Evolutionary conservation across 2,888 invertebrate species (phyloP).

Genomic region (Carabus problematicus): DNA sequence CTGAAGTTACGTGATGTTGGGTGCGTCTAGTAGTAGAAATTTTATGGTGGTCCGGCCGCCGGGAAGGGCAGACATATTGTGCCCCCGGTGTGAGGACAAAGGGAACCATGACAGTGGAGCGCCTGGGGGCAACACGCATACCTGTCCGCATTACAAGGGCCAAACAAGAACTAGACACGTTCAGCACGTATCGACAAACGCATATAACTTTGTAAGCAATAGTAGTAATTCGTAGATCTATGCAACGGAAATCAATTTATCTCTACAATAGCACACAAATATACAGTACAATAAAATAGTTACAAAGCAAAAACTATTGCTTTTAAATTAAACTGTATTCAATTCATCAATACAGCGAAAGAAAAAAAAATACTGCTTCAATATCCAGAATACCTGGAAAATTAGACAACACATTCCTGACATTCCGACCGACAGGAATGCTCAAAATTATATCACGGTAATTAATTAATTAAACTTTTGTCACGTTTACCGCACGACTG

Average conservation of each 20-base stretch:
- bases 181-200: constrained; percentile 8
- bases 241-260: too few species aligned
- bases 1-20: too few species aligned
- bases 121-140: constrained; percentile 18
- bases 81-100: constrained; percentile 4
- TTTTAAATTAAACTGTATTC: constrained; percentile 1
- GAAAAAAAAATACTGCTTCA: background rate
- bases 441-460: constrained; percentile 9
- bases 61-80: background rate
- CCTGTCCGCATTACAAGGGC: constrained; percentile 19
- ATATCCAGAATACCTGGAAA: constrained; percentile 11
- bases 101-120: background rate
- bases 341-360: background rate
- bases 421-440: constrained; percentile 2
- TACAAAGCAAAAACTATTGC: too few species aligned
- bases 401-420: constrained; percentile 13
- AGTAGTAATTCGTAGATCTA: too few species aligned
- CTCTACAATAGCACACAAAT: too few species aligned
- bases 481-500: constrained; percentile 1
- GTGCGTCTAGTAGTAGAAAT: background rate
- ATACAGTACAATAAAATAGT: too few species aligned
- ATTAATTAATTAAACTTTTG: constrained; percentile 14
- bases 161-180: constrained; percentile 4
- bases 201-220: background rate
- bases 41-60: background rate